These are phyloP conservation scores for Melanotaenia duboulayi DNA, from an alignment of 2,113 vertebrate species.

Conservation along the genomic window DNA sequence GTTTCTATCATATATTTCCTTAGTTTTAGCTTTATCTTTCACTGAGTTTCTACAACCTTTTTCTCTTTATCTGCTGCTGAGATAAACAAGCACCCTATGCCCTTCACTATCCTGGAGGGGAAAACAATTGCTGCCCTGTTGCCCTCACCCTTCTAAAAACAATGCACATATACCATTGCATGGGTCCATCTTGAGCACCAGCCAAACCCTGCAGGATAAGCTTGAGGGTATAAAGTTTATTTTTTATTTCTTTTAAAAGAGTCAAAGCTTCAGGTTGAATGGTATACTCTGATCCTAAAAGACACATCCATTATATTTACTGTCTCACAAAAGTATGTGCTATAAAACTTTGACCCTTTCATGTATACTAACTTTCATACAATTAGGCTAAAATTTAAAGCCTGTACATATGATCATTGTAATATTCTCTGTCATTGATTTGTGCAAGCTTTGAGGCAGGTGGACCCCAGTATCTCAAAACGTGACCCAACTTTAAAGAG, in stretches of 20 bases:
- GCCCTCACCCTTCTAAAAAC: slow-evolving; percentile 33
- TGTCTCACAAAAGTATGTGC: background rate
- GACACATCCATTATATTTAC: background rate
- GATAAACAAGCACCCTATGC: slow-evolving; percentile 34
- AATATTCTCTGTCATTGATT: background rate
- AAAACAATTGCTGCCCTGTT: slow-evolving; percentile 42
- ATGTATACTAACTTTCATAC: background rate
- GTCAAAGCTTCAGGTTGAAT: slow-evolving; percentile 33
- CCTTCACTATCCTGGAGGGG: slow-evolving; percentile 24
- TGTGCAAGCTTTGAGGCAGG: background rate
- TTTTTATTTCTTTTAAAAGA: slow-evolving; percentile 1
- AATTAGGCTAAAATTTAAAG: background rate
- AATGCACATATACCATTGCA: slow-evolving; percentile 23
- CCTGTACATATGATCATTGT: background rate
- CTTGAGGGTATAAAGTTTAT: slow-evolving; percentile 43
- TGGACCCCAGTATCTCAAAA: too few relatives aligned
- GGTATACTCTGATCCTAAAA: slow-evolving; percentile 17
- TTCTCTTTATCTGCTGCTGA: background rate
- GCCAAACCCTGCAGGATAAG: slow-evolving; percentile 52
- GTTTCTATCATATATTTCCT: background rate
- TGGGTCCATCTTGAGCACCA: slow-evolving; percentile 16
- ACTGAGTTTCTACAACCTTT: background rate
- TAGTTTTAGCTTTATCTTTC: slow-evolving; percentile 3
- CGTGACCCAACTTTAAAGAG: too few relatives aligned
- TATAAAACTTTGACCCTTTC: slow-evolving; percentile 2